Conservation (phyloP, 2,888 invertebrate genomes). For the Willowsia nigromaculata region DNA sequence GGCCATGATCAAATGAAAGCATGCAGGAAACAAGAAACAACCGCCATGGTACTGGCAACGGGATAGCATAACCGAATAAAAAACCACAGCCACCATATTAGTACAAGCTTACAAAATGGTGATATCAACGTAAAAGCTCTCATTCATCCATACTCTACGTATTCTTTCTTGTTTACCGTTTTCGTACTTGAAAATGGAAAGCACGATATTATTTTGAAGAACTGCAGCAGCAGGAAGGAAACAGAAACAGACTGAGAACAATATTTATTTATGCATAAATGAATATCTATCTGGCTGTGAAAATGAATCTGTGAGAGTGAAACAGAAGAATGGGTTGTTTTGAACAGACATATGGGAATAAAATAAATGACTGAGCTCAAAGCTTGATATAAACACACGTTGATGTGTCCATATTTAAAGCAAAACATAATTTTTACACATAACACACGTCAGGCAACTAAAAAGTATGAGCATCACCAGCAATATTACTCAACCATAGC, state of each 20-base stretch:
- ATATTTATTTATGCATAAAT: conserved; percentile 42
- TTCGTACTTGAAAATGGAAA: conserved; percentile 4
- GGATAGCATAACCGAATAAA: conserved; percentile 28
- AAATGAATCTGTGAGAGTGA: not conserved
- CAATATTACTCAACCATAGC: too few relatives aligned
- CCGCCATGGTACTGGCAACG: not conserved
- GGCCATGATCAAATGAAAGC: conserved; percentile 14
- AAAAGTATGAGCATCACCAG: too few relatives aligned
- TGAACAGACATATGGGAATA: not conserved
- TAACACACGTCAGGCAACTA: not conserved
- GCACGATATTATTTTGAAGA: not conserved
- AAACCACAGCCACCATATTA: conserved; percentile 30
- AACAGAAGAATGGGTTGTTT: not conserved
- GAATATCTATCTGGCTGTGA: not conserved
- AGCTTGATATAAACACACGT: not conserved
- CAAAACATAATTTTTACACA: not conserved
- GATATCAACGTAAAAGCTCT: conserved; percentile 1
- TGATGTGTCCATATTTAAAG: not conserved
- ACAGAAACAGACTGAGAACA: conserved; percentile 5
- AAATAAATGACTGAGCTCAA: not conserved
- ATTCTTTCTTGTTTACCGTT: not conserved
- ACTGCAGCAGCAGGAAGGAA: conserved; percentile 15
- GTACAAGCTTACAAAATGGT: not conserved
- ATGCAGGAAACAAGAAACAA: conserved; percentile 27
- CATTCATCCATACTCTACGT: not conserved